Evolutionary conservation across 2,113 vertebrate species (phyloP), one percentile per base, ranked within the genome.

Genomic region (Perccottus glenii): DNA sequence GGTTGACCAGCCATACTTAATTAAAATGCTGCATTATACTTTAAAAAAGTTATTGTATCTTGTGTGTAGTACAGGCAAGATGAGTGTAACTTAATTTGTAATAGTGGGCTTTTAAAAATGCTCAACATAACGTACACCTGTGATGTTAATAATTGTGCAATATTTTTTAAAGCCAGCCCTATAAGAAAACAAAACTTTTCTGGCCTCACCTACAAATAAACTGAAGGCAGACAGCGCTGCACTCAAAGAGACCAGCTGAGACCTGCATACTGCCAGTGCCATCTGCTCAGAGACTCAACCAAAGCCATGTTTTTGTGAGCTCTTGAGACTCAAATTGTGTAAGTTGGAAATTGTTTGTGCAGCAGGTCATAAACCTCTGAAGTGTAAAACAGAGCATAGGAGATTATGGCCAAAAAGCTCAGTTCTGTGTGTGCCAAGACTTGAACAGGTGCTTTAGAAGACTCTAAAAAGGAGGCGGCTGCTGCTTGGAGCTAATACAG

Each of bases 251-350:
- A 72, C 60, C 61, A 75, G 74, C 70, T 65, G 70, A 83, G 77
- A 71, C 73, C 70, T 57, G 56, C 70, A 65, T 74, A 77, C 50
- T 80, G 80, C 64, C 2, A 10, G 57, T 49, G 62, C 85, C 87
- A 88, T 87, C 80, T 88, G 85, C 77, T 85, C 70, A 43, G 73
- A 73, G 75, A 87, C 56, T n/a, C 33, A 74, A 80, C 69, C 75
- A 73, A 81, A 70, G 60, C 11, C 56, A 76, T 67, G 47, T 32
- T 60, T 78, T 67, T 67, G 63, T 65, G 63, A 87, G 81, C 66
- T 74, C 66, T 59, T 62, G 64, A 79, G 72, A 71, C 50, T 52
- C 43, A 56, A 77, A 77, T 67, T n/a, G 70, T 62, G 60, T 48
- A 55, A 27, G 40, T 64, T 70, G 70, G 55, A 36, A 12, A 10